A percentile compares a stretch with the other conserved stretches of the same genome.
Evolutionary conservation across 37 sponge, comb jelly and placozoan genomes (phyloP).

Genomic region (Beroe ovata): DNA sequence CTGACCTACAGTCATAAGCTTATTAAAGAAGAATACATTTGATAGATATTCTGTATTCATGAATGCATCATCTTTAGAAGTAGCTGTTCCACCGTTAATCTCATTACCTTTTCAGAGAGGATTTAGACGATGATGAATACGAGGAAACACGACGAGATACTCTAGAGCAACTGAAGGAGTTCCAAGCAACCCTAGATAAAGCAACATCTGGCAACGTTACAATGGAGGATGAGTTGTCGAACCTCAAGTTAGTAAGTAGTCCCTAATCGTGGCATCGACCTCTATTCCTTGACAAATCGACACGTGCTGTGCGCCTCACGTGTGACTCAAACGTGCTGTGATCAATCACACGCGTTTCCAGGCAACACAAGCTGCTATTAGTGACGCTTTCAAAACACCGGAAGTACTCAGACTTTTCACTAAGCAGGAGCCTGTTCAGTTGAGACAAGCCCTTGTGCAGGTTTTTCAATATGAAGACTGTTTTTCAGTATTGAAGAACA

Average conservation of each 20-base stretch:
- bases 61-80: too few relatives aligned
- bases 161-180: constrained; percentile 91
- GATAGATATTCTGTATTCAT: too few relatives aligned
- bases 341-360: too few relatives aligned
- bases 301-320: background rate
- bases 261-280: too few relatives aligned
- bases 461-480: too few relatives aligned
- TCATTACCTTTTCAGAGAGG: constrained; percentile 74
- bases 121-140: constrained; percentile 88
- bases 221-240: constrained; percentile 80
- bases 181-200: constrained; percentile 82
- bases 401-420: constrained; percentile 97
- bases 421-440: constrained; percentile 94
- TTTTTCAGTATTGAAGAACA: too few relatives aligned
- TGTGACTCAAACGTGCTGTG: background rate
- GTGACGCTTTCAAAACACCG: constrained; percentile 97
- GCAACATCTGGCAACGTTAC: constrained; percentile 88
- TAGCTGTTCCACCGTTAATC: too few relatives aligned
- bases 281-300: too few relatives aligned
- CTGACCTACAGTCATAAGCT: too few relatives aligned
- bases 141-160: constrained; percentile 91
- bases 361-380: constrained; percentile 98
- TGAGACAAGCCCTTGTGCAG: constrained; percentile 83
- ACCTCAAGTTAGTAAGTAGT: constrained; percentile 82
- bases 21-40: too few relatives aligned